Base-by-base conservation (phyloP, 2,888 invertebrate genomes). In the Xanthorhoe spadicearia region DNA sequence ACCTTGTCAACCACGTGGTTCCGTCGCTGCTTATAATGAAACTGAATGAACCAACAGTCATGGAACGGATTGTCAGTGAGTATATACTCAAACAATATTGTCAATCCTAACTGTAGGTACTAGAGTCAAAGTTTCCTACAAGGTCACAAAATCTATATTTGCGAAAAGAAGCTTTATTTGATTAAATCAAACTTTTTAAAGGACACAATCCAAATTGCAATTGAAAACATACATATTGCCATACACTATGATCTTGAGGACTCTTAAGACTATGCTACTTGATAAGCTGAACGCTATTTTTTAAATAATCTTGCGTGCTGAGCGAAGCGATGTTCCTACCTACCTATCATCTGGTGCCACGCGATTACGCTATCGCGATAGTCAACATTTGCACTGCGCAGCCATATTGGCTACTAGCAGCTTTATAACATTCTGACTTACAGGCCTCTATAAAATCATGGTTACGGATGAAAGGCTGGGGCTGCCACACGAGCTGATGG, bases 31-130 rank as follows among this genome's bases (percentile, higher is more conserved):
- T 97, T 81, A 96, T 96, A 77, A 97, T 98, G 77, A 95, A 96
- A 70, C 95, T 98, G 56, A 96, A 96, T 73, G 98, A 99, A 86
- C 97, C 98, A 8, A 97, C 98, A 82, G 96, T 98, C 77, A 96
- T 97, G 74, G 95, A 96, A 85, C 96, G 97, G 86, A 96, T 98
- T 85, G 97, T 98, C 90, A 96, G 99, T 99, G 95, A 97, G 98
- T 97, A 93, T 48, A n/a, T n/a, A n/a, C n/a, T n/a, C n/a, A n/a
- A n/a, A n/a, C n/a, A n/a, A n/a, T n/a, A 48, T 15, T 17, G 7
- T 48, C 48, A 17, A 17, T 48, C 48, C 15, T 7, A 13, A 13
- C 38, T 8, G 17, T 15, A 17, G 48, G 1, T 15, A 6, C n/a
- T 38, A 38, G 13, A 13, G 38, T 32, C 32, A 32, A 32, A 32